Base-by-base conservation (phyloP, 2,113 vertebrate genomes). In the Suricata suricatta region DNA sequence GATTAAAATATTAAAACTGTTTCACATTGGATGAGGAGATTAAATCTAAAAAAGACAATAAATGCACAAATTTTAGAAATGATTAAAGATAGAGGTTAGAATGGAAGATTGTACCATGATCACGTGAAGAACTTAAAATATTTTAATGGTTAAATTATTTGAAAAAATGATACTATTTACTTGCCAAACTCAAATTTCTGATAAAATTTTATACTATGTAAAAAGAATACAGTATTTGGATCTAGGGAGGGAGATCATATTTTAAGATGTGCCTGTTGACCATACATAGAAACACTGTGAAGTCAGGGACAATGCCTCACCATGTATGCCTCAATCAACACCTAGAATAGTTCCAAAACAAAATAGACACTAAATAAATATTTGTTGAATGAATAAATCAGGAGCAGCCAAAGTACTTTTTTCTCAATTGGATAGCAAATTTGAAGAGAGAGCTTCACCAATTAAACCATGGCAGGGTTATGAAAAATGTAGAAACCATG, bases 381-480 rank as follows among this genome's bases (percentile, higher is more conserved):
- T 72, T 77, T 38, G 31, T 16, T 77, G 60, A 89, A 85, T 33
- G 47, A 92, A 63, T 63, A 82, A 86, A 64, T 52, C 44, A 89
- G 66, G 13, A 72, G 7, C 25, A 92, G 38, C 8, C 64, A 72
- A 84, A 44, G 9, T 81, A 64, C 33, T 16, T 3, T 41, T 77
- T 66, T 95, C 47, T 88, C 50, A 93, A 64, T 9, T 17, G 47
- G 50, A 88, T 60, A n/a, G 0, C 27, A 69, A 7, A 60, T 80
- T 83, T 95, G 50, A 95, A 94, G 54, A 86, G 57, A 96, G 15
- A 88, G 89, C 38, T 41, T 94, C 47, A 94, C 31, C 31, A 90
- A 11, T 86, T 90, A 86, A 89, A 72, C 10, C 74, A 77, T 31
- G 47, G 10, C 7, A 35, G 54, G 35, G 57, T 69, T 76, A 76